Evolutionary conservation across 2,113 vertebrate genomes (phyloP).

Genomic region (Atractosteus spatula): DNA sequence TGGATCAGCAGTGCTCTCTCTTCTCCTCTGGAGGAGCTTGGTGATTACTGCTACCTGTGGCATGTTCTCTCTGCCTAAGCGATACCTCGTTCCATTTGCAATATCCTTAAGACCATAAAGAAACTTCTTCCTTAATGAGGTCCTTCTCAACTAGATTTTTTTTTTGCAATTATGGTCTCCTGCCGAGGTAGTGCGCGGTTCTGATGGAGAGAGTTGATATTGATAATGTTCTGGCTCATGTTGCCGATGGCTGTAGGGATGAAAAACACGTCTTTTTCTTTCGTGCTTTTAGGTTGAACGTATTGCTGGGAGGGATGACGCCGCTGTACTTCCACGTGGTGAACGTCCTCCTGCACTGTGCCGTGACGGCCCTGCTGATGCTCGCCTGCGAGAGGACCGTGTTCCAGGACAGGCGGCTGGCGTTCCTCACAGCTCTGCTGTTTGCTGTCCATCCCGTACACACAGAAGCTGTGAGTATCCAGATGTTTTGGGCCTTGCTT

Average conservation of each 20-base stretch:
- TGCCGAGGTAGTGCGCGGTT: neutral
- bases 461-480: conserved; percentile 89
- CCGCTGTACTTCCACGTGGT: conserved; percentile 87
- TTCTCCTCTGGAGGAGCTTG: neutral
- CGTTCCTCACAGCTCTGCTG: conserved; percentile 81
- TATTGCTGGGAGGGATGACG: conserved; percentile 82
- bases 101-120: neutral
- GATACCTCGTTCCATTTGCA: neutral
- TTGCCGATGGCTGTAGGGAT: neutral
- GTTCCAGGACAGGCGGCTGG: conserved; percentile 71
- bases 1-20: neutral
- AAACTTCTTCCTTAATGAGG: neutral
- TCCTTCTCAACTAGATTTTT: neutral
- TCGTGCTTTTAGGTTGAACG: conserved; percentile 78
- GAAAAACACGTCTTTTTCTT: neutral
- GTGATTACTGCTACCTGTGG: neutral
- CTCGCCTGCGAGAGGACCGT: conserved; percentile 78
- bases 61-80: neutral
- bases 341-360: conserved; percentile 83
- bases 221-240: neutral
- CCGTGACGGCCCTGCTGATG: conserved; percentile 84
- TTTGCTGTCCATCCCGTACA: conserved; percentile 94
- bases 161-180: neutral
- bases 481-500: neutral
- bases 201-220: neutral